These are phyloP conservation scores for Capitulum mitella DNA, from an alignment of 2,888 invertebrate species.

Conservation along the genomic window DNA sequence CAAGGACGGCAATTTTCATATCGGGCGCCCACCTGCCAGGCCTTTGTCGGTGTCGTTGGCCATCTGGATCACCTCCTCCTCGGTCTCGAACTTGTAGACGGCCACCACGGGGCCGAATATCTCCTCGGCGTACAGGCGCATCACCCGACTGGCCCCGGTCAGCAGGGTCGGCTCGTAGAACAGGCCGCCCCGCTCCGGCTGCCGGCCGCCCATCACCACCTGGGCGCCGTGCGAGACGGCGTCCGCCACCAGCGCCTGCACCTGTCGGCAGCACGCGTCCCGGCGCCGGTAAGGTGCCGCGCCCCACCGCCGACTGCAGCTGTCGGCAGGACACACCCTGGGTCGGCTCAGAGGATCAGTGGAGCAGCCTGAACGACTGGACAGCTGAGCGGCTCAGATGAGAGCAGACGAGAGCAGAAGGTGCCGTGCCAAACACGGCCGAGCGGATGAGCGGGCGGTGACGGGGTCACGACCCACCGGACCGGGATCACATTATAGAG, in stretches of 20 bases:
- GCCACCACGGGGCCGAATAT: slow-evolving; percentile 85
- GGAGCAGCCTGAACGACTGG: too few species aligned
- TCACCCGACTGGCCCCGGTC: slow-evolving; percentile 47
- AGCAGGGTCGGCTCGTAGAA: slow-evolving; percentile 34
- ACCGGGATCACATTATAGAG: too few species aligned
- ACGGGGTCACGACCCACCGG: too few species aligned
- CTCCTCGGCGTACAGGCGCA: slow-evolving; percentile 77
- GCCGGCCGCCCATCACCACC: slow-evolving; percentile 30
- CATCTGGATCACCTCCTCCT: slow-evolving; percentile 73
- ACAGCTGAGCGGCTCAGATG: too few species aligned
- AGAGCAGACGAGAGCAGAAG: too few species aligned
- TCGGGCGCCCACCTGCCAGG: slow-evolving; percentile 63
- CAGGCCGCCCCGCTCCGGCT: slow-evolving; percentile 27
- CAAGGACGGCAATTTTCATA: too few species aligned
- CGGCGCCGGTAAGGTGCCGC: too few species aligned
- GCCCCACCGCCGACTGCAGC: too few species aligned
- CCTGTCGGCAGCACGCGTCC: slow-evolving; percentile 41
- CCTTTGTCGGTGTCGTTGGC: slow-evolving; percentile 80
- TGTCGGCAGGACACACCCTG: too few species aligned
- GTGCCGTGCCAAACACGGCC: too few species aligned
- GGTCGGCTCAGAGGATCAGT: too few species aligned
- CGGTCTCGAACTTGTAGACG: slow-evolving; percentile 60
- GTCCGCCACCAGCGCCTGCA: slow-evolving; percentile 71
- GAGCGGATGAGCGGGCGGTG: too few species aligned
- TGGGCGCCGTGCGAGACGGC: slow-evolving; percentile 55